A percentile compares a stretch with the other conserved stretches of the same genome.
These are phyloP conservation scores for Athalia circularis DNA, from an alignment of 2,888 invertebrate species.

Conservation along the genomic window DNA sequence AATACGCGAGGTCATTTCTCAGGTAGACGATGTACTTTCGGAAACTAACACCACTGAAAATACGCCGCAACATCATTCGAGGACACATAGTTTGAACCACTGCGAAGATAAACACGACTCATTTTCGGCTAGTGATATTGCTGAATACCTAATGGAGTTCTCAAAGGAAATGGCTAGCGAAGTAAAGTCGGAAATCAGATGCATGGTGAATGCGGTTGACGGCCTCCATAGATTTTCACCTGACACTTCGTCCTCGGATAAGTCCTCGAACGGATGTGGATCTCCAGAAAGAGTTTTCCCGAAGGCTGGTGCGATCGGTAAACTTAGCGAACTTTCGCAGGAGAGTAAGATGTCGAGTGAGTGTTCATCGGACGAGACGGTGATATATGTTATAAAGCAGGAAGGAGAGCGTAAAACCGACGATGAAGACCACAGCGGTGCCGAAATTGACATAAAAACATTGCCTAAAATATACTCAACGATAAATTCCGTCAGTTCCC, in stretches of 20 bases:
- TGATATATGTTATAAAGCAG: slow-evolving; percentile 71
- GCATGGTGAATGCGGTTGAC: slow-evolving; percentile 79
- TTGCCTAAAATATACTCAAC: slow-evolving; percentile 79
- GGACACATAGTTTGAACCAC: slow-evolving; percentile 53
- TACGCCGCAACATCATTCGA: slow-evolving; percentile 67
- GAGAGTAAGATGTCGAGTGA: slow-evolving; percentile 73
- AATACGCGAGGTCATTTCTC: slow-evolving; percentile 86
- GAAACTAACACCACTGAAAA: slow-evolving; percentile 80
- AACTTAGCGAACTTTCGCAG: slow-evolving; percentile 66
- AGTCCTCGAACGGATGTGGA: slow-evolving; percentile 66
- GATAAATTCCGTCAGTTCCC: slow-evolving; percentile 83
- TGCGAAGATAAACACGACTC: slow-evolving; percentile 77
- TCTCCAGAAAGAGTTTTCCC: slow-evolving; percentile 65
- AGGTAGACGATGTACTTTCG: slow-evolving; percentile 86
- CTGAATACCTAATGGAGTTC: slow-evolving; percentile 86
- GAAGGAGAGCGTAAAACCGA: slow-evolving; percentile 63
- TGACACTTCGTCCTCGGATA: slow-evolving; percentile 63
- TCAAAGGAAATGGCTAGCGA: slow-evolving; percentile 87
- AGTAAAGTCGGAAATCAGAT: slow-evolving; percentile 85
- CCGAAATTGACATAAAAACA: slow-evolving; percentile 75
- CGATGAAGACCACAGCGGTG: slow-evolving; percentile 78
- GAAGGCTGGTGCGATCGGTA: slow-evolving; percentile 56
- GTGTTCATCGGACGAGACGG: slow-evolving; percentile 73
- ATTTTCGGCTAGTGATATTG: slow-evolving; percentile 84
- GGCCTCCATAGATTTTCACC: slow-evolving; percentile 75